These are phyloP conservation scores for Lamellibrachia columna DNA, from an alignment of 2,888 invertebrate genomes.

Conservation along the genomic window DNA sequence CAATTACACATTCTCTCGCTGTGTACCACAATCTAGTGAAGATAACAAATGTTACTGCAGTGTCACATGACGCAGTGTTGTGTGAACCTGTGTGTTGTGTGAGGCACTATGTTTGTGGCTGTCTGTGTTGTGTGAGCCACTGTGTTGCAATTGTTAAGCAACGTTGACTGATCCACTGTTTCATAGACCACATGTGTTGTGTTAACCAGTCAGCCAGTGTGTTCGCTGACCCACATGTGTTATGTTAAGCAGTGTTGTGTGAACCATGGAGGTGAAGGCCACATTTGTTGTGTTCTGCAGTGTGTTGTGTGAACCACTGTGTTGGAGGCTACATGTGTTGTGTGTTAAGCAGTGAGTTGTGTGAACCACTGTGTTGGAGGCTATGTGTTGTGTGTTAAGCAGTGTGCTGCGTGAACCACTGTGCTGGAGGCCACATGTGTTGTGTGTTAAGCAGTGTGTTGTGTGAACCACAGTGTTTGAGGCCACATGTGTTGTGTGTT, in stretches of 20 bases:
- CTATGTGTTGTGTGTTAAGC: not conserved
- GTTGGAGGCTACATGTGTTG: not conserved
- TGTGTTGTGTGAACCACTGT: not conserved
- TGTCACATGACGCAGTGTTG: not conserved
- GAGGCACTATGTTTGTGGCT: conserved; percentile 57
- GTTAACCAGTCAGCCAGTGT: no score
- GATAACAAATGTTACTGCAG: not conserved
- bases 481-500: not conserved
- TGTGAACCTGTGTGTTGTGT: conserved; percentile 6
- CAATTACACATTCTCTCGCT: not conserved
- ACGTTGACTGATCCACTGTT: no score
- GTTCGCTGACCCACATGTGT: not conserved
- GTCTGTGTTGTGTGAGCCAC: conserved; percentile 58
- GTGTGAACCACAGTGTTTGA: not conserved
- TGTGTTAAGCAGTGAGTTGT: not conserved
- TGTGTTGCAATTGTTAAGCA: no score
- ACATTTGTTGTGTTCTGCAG: not conserved
- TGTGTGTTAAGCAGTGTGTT: conserved; percentile 1
- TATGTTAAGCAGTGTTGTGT: not conserved
- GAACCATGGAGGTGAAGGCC: not conserved
- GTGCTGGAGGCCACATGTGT: not conserved
- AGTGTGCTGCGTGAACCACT: not conserved
- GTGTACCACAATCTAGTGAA: not conserved
- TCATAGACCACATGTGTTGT: no score
- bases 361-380: not conserved